Conservation (phyloP, 2,888 invertebrate species). For the Melieria picta region DNA sequence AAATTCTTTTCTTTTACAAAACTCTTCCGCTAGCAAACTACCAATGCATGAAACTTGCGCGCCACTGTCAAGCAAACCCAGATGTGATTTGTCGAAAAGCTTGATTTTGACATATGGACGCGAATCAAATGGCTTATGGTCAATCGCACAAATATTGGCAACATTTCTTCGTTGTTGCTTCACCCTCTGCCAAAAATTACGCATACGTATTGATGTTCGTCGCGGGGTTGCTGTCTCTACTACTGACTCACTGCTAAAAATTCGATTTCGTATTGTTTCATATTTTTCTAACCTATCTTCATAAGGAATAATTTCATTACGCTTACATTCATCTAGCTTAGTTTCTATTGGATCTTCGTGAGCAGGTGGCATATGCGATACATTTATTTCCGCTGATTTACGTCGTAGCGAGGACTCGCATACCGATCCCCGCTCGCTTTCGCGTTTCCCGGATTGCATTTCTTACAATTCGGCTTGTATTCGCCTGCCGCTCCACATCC, state of each 20-base stretch:
- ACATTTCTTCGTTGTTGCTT: slow-evolving; percentile 14
- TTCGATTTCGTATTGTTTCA: slow-evolving; percentile 13
- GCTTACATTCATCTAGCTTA: background rate
- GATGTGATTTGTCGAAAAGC: slow-evolving; percentile 17
- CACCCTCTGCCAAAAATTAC: slow-evolving; percentile 23
- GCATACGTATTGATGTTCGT: slow-evolving; percentile 11
- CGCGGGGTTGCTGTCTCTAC: background rate
- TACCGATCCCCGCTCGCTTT: no score
- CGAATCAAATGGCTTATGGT: slow-evolving; percentile 19
- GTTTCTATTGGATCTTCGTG: no score
- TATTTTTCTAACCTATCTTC: slow-evolving; percentile 21
- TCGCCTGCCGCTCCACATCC: no score
- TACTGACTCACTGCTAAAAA: slow-evolving; percentile 10
- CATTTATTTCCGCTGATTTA: no score
- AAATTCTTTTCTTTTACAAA: background rate
- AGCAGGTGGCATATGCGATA: no score
- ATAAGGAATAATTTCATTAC: slow-evolving; percentile 17
- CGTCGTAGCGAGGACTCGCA: no score
- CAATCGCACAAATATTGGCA: background rate
- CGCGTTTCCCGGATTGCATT: no score
- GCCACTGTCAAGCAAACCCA: slow-evolving; percentile 34
- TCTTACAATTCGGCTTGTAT: no score
- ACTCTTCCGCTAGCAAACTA: background rate
- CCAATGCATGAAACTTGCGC: slow-evolving; percentile 33
- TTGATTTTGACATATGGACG: slow-evolving; percentile 34